Base-by-base conservation (phyloP, 1,140 invertebrate species). In the Cherax destructor region DNA sequence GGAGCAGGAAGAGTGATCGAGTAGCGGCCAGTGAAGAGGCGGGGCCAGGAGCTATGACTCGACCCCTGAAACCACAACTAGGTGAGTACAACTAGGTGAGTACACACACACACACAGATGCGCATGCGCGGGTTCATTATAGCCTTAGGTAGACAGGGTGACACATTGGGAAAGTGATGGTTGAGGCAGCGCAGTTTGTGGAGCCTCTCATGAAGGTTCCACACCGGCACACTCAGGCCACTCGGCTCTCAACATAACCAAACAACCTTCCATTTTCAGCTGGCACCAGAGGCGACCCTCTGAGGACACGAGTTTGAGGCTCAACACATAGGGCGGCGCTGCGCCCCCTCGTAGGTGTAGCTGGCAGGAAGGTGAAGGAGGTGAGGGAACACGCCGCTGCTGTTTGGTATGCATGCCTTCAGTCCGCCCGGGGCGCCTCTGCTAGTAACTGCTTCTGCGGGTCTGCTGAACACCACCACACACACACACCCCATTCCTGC, bases 351-450 rank as follows among this genome's bases (percentile, higher is more conserved):
- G 80, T 56, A 52, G 80, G 80, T 83, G 80, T 30, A n/a, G 80
- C 80, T 56, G 30, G 52, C 80, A 61, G 59, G 80, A 52, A 83
- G 80, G 24, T 61, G 80, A 56, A 83, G 80, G 52, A n/a, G 80
- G 80, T 52, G 80, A 83, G n/a, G 80, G 30, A 56, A 30, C 30
- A 41, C 30, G 30, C 30, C 30, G 30, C 30, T 41, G 30, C 80
- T 83, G 80, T 83, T 83, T 83, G 80, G 80, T 83, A 83, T 83
- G 80, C 80, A 83, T 83, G 80, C 80, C 80, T 83, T 47, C 30
- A 61, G 80, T 83, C 47, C 80, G 80, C 80, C 80, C 41, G 21
- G n/a, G 80, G 80, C 80, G 24, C 80, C 80, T 83, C 80, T 83
- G 80, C 80, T 83, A 83, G 80, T 83, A 61, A 61, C 80, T 83